phyloP scores from a whole-genome alignment of 2,113 vertebrate species.

The Genyomyrus donnyi region DNA sequence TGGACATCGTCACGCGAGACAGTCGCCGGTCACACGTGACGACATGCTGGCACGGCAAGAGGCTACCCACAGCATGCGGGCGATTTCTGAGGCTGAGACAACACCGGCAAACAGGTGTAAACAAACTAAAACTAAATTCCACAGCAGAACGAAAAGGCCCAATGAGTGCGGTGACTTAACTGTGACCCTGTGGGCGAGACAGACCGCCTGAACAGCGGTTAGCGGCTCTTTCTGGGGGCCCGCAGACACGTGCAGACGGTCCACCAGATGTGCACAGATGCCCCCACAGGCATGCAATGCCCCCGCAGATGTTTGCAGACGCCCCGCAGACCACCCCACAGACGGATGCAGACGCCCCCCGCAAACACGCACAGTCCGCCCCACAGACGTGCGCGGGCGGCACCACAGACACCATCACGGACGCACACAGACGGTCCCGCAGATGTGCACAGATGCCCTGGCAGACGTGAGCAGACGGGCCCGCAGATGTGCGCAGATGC shows the following conservation, averaged over 20 bases:
- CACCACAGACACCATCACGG: too few species aligned
- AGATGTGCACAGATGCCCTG: neutral
- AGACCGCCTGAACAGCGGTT: neutral
- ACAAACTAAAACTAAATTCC: conserved; percentile 12
- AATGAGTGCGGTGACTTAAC: neutral
- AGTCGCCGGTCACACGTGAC: neutral
- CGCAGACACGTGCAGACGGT: neutral
- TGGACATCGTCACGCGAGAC: neutral
- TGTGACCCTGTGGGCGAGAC: neutral
- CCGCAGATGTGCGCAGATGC: neutral
- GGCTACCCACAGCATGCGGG: neutral
- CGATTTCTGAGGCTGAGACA: neutral
- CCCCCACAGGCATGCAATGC: too few species aligned
- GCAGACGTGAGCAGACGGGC: too few species aligned
- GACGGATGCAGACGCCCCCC: neutral
- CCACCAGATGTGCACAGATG: neutral
- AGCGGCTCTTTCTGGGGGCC: neutral
- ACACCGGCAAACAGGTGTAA: neutral
- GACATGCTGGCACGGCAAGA: neutral
- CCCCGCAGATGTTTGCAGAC: neutral
- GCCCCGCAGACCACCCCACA: neutral
- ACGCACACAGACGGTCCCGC: neutral
- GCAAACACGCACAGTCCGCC: neutral
- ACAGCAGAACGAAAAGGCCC: neutral
- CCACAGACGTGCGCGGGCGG: too few species aligned